Evolutionary conservation across 2,888 invertebrate genomes (phyloP).

Genomic region (Drosophila gaucha): DNA sequence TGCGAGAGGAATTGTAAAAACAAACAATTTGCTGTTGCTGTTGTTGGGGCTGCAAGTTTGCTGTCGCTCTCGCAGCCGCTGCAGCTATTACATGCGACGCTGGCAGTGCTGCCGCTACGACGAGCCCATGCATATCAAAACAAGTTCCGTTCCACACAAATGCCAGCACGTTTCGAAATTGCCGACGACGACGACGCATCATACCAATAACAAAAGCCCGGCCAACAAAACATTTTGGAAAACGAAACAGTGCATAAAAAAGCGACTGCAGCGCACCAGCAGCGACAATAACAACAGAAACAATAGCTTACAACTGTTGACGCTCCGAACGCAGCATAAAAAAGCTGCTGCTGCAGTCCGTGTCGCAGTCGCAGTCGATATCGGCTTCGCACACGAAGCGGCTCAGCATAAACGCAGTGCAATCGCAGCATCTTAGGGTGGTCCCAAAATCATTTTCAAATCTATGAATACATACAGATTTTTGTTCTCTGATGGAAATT

Average conservation of each 20-base stretch:
- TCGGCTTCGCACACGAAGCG: constrained; percentile 7
- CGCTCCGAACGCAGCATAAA: constrained; percentile 21
- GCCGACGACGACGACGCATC: constrained; percentile 62
- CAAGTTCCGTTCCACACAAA: constrained; percentile 78
- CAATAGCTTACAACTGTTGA: constrained; percentile 35
- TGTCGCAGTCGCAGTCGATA: constrained; percentile 5
- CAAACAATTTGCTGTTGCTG: constrained; percentile 62
- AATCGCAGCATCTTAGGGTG: constrained; percentile 59
- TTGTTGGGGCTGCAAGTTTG: constrained; percentile 48
- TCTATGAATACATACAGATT: background rate
- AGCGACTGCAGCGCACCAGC: constrained; percentile 25
- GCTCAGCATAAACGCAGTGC: constrained; percentile 36
- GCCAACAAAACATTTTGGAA: constrained; percentile 65
- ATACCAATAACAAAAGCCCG: constrained; percentile 73
- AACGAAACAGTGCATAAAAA: constrained; percentile 59
- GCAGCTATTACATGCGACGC: constrained; percentile 26
- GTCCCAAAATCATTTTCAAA: constrained; percentile 9
- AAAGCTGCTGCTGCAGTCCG: constrained; percentile 22
- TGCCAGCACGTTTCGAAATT: constrained; percentile 77
- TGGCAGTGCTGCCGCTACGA: constrained; percentile 33
- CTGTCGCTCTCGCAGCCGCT: constrained; percentile 28
- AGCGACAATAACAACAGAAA: constrained; percentile 36
- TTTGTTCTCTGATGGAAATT: background rate
- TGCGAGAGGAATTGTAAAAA: constrained; percentile 71
- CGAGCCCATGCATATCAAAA: constrained; percentile 73